phyloP scores from a whole-genome alignment of 2,113 vertebrate species.

The Bubo bubo region DNA sequence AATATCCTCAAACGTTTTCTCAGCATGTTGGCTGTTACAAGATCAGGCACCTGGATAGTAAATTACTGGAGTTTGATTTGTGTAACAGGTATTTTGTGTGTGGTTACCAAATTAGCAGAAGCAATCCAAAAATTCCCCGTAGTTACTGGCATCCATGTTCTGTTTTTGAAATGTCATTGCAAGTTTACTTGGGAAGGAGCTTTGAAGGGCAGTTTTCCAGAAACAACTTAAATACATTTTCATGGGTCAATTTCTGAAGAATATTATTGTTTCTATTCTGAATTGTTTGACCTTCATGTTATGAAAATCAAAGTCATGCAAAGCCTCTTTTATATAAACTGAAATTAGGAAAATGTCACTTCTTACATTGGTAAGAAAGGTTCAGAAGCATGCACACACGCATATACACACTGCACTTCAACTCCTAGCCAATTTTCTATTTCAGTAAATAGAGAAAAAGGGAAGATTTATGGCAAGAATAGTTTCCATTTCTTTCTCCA shows the following conservation, averaged over 20 bases:
- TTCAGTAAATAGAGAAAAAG: neutral
- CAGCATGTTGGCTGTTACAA: slow-evolving; percentile 29
- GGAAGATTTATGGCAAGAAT: slow-evolving; percentile 32
- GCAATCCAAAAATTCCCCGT: neutral
- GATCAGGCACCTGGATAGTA: slow-evolving; percentile 41
- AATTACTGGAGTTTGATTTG: slow-evolving; percentile 54
- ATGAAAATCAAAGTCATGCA: slow-evolving; percentile 50
- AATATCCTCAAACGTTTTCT: slow-evolving; percentile 24
- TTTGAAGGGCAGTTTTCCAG: slow-evolving; percentile 60
- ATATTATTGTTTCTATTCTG: slow-evolving; percentile 41
- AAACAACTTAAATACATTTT: slow-evolving; percentile 8
- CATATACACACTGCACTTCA: neutral
- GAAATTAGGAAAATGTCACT: slow-evolving; percentile 57
- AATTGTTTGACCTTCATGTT: slow-evolving; percentile 59
- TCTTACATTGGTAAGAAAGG: neutral
- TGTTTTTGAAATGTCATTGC: neutral
- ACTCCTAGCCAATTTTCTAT: slow-evolving; percentile 24
- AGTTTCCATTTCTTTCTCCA: slow-evolving; percentile 21
- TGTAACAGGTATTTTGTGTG: slow-evolving; percentile 32
- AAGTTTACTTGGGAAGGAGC: slow-evolving; percentile 46
- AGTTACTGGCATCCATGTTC: neutral
- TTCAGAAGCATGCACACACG: neutral
- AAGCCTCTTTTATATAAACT: slow-evolving; percentile 43
- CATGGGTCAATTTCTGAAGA: slow-evolving; percentile 38
- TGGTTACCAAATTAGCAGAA: slow-evolving; percentile 34